phyloP scores from a whole-genome alignment of 64 coral and sea anemone genomes.

The Pocillopora damicornis region DNA sequence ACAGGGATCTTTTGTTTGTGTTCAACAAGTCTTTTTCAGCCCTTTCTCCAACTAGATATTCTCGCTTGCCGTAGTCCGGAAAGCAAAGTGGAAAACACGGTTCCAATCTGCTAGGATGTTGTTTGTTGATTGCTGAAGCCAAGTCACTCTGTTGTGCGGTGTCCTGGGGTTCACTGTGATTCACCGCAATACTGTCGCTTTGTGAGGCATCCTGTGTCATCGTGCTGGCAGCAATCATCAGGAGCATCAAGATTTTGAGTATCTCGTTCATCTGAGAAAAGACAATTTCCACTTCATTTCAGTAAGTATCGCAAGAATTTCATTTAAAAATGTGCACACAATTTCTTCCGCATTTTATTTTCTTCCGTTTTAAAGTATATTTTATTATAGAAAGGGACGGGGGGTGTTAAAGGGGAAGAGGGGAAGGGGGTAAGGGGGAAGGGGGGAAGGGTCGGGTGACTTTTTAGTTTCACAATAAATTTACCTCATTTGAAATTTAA shows the following conservation, averaged over 20 bases:
- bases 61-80: background rate
- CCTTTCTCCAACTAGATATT: background rate
- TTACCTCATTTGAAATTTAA: too few species aligned
- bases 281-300: background rate
- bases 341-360: too few species aligned
- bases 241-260: background rate
- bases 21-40: background rate
- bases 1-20: background rate
- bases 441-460: too few species aligned
- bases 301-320: background rate
- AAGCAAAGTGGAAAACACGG: background rate
- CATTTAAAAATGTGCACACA: background rate
- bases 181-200: background rate
- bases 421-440: too few species aligned
- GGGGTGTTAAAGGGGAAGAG: too few species aligned
- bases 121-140: background rate
- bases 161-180: background rate
- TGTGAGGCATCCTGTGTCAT: background rate
- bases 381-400: too few species aligned
- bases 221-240: background rate
- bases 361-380: too few species aligned
- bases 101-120: background rate
- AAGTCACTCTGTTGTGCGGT: background rate
- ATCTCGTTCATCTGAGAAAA: conserved; percentile 4
- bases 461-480: too few species aligned